Base-by-base conservation (phyloP, 1,140 invertebrate genomes). In the Bacillus rossius region DNA sequence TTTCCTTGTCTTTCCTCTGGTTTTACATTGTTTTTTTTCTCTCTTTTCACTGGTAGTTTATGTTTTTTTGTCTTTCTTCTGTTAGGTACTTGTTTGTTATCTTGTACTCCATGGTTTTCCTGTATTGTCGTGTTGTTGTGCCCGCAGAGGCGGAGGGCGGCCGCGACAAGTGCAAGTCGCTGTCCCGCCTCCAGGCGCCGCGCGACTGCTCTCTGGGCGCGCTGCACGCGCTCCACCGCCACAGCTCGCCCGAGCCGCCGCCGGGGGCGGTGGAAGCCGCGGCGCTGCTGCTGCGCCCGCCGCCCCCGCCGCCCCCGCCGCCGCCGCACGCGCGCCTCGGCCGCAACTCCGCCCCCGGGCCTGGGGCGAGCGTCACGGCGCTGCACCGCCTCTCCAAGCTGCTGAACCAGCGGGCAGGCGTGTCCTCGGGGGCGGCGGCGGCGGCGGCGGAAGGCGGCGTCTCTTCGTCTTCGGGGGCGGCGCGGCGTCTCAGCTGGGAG, bases 401-500 rank as follows among this genome's bases (percentile, higher is more conserved):
- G 26, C 76, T 90, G 45, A 86, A 87, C 64, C 56, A 51, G 56
- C 37, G 47, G 17, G 34, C 37, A 3, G 8, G 22, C 7, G 1
- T 19, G 16, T 17, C 52, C 5, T 19, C 26, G 2, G n/a, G 53
- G 25, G 17, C 50, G 17, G 17, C 52, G 25, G 22, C 47, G 41
- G n/a, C 23, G 51, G 55, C 29, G 48, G 58, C 29, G 60, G 75
- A 64, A 64, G 65, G 23, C 25, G 45, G 43, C 64, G 68, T 60
- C 59, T 75, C 14, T 69, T 74, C 7, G 69, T 74, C 41, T 76
- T 79, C 55, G 77, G 63, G 81, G 59, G 77, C 80, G 25, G 81
- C 81, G 17, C 74, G 88, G 58, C 76, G 88, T 60, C 80, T 89
- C 50, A 88, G 86, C 65, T 89, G 87, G 87, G 88, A 91, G 71